These are phyloP conservation scores for Fratercula arctica DNA, from an alignment of 2,797 vertebrate genomes.

Conservation along the genomic window DNA sequence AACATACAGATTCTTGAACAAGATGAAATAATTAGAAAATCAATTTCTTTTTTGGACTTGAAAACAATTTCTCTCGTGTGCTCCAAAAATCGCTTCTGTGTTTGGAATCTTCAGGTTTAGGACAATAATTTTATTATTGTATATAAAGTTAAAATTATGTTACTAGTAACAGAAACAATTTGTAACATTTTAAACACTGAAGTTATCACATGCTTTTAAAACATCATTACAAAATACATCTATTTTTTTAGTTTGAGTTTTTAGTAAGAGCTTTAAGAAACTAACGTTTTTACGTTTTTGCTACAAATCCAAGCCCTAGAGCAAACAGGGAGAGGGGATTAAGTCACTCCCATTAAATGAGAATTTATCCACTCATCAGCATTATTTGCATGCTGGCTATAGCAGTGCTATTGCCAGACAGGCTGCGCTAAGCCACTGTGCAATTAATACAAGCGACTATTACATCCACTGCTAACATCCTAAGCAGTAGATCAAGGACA, in stretches of 20 bases:
- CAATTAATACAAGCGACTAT: slow-evolving; percentile 16
- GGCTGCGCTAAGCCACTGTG: neutral
- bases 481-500: slow-evolving; percentile 11
- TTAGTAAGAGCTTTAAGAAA: neutral
- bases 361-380: neutral
- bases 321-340: neutral
- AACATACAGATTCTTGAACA: neutral
- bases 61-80: neutral
- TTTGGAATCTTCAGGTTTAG: neutral
- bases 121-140: neutral
- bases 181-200: neutral
- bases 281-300: neutral
- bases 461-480: neutral
- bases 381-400: neutral
- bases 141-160: neutral
- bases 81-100: neutral
- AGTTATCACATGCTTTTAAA: neutral
- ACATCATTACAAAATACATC: neutral
- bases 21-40: neutral
- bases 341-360: slow-evolving; percentile 22
- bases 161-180: neutral
- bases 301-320: neutral
- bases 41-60: neutral
- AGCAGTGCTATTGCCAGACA: neutral
- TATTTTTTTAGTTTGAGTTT: neutral